Evolutionary conservation across 2,113 vertebrate genomes (phyloP), one percentile per base, ranked within the genome.

Genomic region (Sardina pilchardus): DNA sequence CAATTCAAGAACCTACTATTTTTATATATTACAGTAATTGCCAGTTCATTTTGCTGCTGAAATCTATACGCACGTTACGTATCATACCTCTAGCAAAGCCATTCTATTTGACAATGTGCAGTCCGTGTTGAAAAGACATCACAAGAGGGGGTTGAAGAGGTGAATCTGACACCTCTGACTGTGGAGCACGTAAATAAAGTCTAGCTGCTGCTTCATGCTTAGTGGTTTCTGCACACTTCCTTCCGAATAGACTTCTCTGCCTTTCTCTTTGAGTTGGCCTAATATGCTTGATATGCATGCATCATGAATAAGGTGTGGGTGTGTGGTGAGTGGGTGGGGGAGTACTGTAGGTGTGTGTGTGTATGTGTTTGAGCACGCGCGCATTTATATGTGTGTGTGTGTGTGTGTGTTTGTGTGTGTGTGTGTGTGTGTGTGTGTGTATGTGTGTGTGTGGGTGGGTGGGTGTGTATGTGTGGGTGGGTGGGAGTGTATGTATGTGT

Each of bases 191-290:
- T 86, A 88, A 90, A 84, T 92, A 91, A 89, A 92, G 39, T 42
- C 39, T 2, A 42, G 88, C 90, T 92, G 91, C 91, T 89, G 81
- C 75, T 90, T 88, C 88, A 89, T 87, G 90, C 90, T 84, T 89
- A 93, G 93, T 93, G 93, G 94, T 92, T 95, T 93, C 88, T 95
- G 93, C 93, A 94, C 88, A 88, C 93, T 94, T 94, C 93, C 93
- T 93, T 89, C 92, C 81, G 75, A 89, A 78, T 78, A 36, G 24
- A 24, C 30, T 71, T 78, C 71, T 78, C 30, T 17, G 26, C 71
- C 39, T 19, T 17, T 16, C 71, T 36, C 84, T 48, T 84, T 71
- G 14, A 86, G 89, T 88, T 89, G 17, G 82, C 71, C 71, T 80
- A 81, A 84, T 85, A 81, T 42, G 83, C 34, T 39, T 24, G n/a